Conservation (phyloP, 2,888 invertebrate genomes). For the Phyto melanocephala region DNA sequence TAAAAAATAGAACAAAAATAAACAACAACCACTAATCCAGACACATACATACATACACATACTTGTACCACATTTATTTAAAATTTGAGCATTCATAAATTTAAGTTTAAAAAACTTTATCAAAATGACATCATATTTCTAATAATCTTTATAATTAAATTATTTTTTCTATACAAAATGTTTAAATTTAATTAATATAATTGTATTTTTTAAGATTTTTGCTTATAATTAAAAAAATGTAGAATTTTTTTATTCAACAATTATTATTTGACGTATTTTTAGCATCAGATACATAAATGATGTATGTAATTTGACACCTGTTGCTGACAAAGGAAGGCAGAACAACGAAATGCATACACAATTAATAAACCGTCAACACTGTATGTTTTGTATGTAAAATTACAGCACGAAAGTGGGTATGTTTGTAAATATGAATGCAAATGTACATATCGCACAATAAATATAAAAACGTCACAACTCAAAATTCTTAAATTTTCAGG, state of each 20-base stretch:
- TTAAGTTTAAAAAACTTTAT: constrained; percentile 30
- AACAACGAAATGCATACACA: background rate
- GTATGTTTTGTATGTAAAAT: background rate
- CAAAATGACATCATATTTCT: constrained; percentile 53
- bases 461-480: too few relatives aligned
- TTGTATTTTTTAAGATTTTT: constrained; percentile 4
- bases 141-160: constrained; percentile 8
- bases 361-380: background rate
- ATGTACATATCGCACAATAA: too few relatives aligned
- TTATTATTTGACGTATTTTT: too few relatives aligned
- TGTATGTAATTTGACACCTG: constrained; percentile 55
- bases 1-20: background rate
- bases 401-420: background rate
- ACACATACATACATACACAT: background rate
- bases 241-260: constrained; percentile 10
- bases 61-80: background rate
- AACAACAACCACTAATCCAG: too few relatives aligned
- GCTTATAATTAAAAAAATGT: background rate
- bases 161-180: background rate
- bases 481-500: too few relatives aligned
- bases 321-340: constrained; percentile 20
- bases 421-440: too few relatives aligned
- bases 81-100: constrained; percentile 22
- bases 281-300: too few relatives aligned
- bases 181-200: constrained; percentile 12